phyloP scores from a whole-genome alignment of 2,888 invertebrate genomes.

The Piscicola geometra region DNA sequence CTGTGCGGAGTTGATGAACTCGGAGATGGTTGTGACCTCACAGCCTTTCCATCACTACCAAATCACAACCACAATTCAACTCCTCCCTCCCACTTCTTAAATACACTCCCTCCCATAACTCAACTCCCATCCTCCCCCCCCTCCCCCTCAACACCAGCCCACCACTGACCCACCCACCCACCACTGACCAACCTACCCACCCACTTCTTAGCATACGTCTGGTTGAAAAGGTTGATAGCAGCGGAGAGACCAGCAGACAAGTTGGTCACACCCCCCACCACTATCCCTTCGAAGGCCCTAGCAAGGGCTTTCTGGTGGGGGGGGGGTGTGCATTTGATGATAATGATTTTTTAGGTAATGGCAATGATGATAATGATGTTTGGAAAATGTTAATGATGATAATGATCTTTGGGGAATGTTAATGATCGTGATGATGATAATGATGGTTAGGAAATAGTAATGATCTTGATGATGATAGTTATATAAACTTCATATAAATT shows the following conservation, averaged over 20 bases:
- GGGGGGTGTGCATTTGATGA: no score
- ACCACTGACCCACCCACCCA: background rate
- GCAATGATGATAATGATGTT: background rate
- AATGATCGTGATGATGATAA: no score
- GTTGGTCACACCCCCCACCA: slow-evolving; percentile 45
- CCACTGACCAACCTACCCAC: background rate
- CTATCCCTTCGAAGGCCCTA: slow-evolving; percentile 39
- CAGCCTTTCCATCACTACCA: no score
- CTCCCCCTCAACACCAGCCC: background rate
- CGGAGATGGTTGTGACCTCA: background rate
- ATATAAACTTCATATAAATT: no score
- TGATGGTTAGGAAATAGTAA: no score
- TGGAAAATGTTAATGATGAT: background rate
- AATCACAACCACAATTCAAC: no score
- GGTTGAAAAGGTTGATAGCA: slow-evolving; percentile 46
- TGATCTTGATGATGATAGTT: no score
- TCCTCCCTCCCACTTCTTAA: no score
- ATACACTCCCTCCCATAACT: no score
- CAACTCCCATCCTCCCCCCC: background rate
- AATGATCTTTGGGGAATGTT: background rate
- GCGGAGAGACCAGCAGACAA: slow-evolving; percentile 47
- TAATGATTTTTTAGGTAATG: no score
- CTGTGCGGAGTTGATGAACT: background rate
- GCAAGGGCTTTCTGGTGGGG: slow-evolving; percentile 31
- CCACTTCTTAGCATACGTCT: slow-evolving; percentile 38